phyloP scores from a whole-genome alignment of 2,797 vertebrate genomes.

The Dicrostonyx torquatus region DNA sequence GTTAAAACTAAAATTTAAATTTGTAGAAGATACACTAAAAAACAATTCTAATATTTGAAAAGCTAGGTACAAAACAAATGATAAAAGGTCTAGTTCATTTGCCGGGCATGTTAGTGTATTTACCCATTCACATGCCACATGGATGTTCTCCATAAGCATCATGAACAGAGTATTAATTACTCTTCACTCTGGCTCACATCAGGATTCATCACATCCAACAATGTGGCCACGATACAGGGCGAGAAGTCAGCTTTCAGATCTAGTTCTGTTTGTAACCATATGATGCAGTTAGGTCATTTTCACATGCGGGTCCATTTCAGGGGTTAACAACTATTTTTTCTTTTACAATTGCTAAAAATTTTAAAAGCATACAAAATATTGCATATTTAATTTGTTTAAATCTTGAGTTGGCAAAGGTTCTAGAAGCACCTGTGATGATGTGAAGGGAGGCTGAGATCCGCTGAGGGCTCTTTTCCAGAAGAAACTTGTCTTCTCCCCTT shows the following conservation, averaged over 20 bases:
- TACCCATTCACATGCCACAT: slow-evolving; percentile 52
- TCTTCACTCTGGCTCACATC: slow-evolving; percentile 38
- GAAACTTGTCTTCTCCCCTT: slow-evolving; percentile 85
- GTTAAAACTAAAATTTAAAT: slow-evolving; percentile 60
- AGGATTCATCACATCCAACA: slow-evolving; percentile 13
- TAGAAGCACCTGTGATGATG: slow-evolving; percentile 84
- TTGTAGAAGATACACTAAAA: slow-evolving; percentile 14
- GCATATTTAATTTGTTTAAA: slow-evolving; percentile 47
- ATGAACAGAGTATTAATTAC: slow-evolving; percentile 58
- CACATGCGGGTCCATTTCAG: slow-evolving; percentile 8
- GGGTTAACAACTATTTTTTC: slow-evolving; percentile 35
- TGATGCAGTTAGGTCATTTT: slow-evolving; percentile 61
- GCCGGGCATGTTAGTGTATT: neutral
- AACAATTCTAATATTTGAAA: slow-evolving; percentile 20
- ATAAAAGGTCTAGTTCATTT: slow-evolving; percentile 56
- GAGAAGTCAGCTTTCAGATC: slow-evolving; percentile 45
- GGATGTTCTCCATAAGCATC: slow-evolving; percentile 31
- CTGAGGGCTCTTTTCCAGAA: slow-evolving; percentile 84
- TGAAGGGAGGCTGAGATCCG: slow-evolving; percentile 77
- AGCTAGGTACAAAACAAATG: neutral
- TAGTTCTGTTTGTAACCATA: slow-evolving; percentile 6
- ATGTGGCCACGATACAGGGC: neutral
- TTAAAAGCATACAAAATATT: slow-evolving; percentile 2
- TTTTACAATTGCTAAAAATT: slow-evolving; percentile 35
- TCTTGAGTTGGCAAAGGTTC: slow-evolving; percentile 50